Base-by-base conservation (phyloP, 2,113 vertebrate species). In the Crotalus helleri region DNA sequence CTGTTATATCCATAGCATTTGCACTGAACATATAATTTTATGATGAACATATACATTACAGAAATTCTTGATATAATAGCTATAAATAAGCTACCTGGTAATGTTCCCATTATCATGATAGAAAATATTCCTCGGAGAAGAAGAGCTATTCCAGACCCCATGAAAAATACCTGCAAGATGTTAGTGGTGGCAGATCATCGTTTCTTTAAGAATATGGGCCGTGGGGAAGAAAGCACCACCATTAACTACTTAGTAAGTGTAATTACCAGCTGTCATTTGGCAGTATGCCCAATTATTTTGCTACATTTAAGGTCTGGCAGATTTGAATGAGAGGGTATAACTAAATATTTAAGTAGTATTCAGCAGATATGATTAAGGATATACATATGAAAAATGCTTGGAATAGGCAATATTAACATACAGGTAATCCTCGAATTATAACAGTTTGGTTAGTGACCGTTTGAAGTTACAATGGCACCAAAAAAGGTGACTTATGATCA, bases 121-220 rank as follows among this genome's bases (percentile, higher is more conserved):
- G 98, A 91, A 94, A 91, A 92, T 94, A 92, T 96, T 58, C 97
- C 94, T 93, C 97, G 99, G 93, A 97, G 98, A 95, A 99, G 97
- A 96, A 98, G 97, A 95, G 51, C 97, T 0, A 1, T 85, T 5
- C 96, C 98, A 1, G 96, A 98, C 90, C 98, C 97, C 85, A 96
- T 97, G 94, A 99, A 98, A 97, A 99, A 99, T 94, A 99, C 99
- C 0, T 99, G 99, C 94, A 98, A 98, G 55, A 97, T 99, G 96
- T 91, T 99, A 95, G 98, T 99, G 91, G 99, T 99, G 11, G 99
- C 99, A 39, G 99, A 99, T 95, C 98, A 99, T 96, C 99, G 99
- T 81, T 99, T 99, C 95, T 99, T 98, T 95, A 96, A 94, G 89
- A 97, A 99, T 96, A 99, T 99, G 99, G 99, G 99, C 46, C 98